Evolutionary conservation across 2,888 invertebrate species (phyloP).

Genomic region (Thecocarcelia acutangulata): DNA sequence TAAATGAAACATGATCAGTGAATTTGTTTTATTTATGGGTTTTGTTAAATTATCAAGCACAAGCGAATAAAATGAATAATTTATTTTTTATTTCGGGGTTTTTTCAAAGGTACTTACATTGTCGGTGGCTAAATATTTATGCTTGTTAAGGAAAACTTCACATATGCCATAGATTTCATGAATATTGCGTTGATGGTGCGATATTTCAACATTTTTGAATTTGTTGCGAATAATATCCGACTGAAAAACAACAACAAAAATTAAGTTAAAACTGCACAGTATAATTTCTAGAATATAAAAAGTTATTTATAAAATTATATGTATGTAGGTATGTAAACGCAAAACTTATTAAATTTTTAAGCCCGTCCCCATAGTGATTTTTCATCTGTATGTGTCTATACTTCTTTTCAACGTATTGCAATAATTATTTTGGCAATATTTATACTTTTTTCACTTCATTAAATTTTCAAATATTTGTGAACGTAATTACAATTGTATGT

Average conservation of each 20-base stretch:
- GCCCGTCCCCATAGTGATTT: too few species aligned
- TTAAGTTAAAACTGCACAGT: not conserved
- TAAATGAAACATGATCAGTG: slow-evolving; percentile 56
- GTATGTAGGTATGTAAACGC: too few species aligned
- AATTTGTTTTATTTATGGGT: not conserved
- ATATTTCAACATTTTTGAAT: slow-evolving; percentile 76
- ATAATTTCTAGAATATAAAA: too few species aligned
- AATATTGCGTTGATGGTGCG: slow-evolving; percentile 76
- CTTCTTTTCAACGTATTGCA: too few species aligned
- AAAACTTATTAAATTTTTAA: too few species aligned
- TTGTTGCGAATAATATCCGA: slow-evolving; percentile 77
- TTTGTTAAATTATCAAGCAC: slow-evolving; percentile 8
- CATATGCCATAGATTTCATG: slow-evolving; percentile 80
- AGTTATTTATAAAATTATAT: too few species aligned
- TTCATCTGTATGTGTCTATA: too few species aligned
- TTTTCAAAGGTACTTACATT: slow-evolving; percentile 73
- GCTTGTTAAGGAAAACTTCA: slow-evolving; percentile 78
- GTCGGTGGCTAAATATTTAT: slow-evolving; percentile 79
- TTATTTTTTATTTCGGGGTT: not conserved
- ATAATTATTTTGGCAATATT: too few species aligned
- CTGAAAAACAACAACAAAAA: slow-evolving; percentile 69
- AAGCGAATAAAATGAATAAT: slow-evolving; percentile 12
- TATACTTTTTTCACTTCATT: too few species aligned
- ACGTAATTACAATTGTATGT: too few species aligned
- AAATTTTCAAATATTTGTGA: too few species aligned